phyloP scores from a whole-genome alignment of 2,113 vertebrate species.

The Orycteropus afer region DNA sequence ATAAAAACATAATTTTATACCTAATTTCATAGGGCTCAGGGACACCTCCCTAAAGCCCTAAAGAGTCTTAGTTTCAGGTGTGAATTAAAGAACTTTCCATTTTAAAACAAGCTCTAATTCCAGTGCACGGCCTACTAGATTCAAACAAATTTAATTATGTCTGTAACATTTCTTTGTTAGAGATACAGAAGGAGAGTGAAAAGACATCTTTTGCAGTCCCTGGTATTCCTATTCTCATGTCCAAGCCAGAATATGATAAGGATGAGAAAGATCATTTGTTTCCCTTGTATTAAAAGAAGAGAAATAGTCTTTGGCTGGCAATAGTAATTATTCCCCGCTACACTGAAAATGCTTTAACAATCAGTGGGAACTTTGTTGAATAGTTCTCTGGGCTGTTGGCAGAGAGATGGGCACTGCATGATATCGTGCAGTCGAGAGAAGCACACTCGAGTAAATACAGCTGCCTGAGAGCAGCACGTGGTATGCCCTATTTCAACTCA shows the following conservation, averaged over 20 bases:
- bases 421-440: conserved; percentile 33
- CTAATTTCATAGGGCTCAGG: neutral
- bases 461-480: conserved; percentile 63
- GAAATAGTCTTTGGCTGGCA: neutral
- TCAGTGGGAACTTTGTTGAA: neutral
- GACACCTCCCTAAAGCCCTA: neutral
- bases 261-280: neutral
- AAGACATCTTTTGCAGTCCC: neutral
- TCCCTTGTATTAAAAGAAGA: neutral
- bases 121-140: neutral
- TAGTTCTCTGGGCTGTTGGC: neutral
- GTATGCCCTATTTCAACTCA: conserved; percentile 73
- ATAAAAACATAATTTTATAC: neutral
- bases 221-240: neutral
- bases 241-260: neutral
- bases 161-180: conserved; percentile 20
- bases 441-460: conserved; percentile 69
- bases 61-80: neutral
- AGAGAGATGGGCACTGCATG: neutral
- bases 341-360: neutral
- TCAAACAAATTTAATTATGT: conserved; percentile 4
- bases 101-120: neutral
- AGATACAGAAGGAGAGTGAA: neutral
- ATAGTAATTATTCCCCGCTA: neutral
- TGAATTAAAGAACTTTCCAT: neutral